Evolutionary conservation across 2,888 invertebrate genomes (phyloP).

Genomic region (Cylindroiulus punctatus): DNA sequence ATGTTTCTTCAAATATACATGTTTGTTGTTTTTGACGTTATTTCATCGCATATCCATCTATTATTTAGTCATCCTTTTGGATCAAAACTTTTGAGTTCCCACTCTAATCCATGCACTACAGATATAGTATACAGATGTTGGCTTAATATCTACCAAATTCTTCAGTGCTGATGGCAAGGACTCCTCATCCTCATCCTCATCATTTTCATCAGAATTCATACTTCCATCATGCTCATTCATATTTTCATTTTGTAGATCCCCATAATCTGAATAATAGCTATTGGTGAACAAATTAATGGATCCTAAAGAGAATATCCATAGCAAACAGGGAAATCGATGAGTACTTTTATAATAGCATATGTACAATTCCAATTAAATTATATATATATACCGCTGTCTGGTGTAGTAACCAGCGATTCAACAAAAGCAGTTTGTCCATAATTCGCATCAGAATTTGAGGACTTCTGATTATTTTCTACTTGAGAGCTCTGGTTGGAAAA

Average conservation of each 20-base stretch:
- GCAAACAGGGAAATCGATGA: neutral
- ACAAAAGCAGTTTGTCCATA: neutral
- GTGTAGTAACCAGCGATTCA: neutral
- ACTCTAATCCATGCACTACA: no score
- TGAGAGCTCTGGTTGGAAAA: neutral
- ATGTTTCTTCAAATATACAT: no score
- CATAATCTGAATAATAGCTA: conserved; percentile 3
- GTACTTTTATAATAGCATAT: neutral
- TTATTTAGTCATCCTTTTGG: no score
- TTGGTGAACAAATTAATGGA: neutral
- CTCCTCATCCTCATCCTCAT: neutral
- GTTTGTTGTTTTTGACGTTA: no score
- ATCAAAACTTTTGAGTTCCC: no score
- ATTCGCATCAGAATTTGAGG: neutral
- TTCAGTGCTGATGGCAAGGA: conserved; percentile 10
- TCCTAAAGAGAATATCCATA: neutral
- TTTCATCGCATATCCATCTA: no score
- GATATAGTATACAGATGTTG: no score
- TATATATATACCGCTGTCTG: neutral
- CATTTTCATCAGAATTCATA: conserved; percentile 17
- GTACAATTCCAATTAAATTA: neutral
- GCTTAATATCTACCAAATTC: conserved; percentile 9
- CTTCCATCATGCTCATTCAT: neutral
- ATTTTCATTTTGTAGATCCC: neutral
- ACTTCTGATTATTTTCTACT: neutral